Evolutionary conservation across 2,888 invertebrate species (phyloP).

Genomic region (Apoderus coryli): DNA sequence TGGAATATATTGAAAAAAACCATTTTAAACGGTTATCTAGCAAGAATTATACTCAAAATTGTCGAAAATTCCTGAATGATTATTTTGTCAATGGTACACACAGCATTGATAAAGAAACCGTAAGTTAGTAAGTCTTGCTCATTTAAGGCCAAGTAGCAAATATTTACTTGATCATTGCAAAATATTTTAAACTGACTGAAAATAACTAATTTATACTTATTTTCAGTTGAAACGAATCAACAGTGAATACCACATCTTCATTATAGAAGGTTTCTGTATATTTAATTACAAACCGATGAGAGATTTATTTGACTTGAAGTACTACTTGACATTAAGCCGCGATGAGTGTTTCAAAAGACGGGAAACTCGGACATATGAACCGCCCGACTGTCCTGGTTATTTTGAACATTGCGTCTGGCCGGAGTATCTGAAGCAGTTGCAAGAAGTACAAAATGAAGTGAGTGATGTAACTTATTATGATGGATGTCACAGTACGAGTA

Average conservation of each 20-base stretch:
- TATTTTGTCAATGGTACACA: too few relatives aligned
- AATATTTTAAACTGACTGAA: too few relatives aligned
- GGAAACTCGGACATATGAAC: constrained; percentile 52
- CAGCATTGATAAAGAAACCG: too few relatives aligned
- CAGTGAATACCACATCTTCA: constrained; percentile 47
- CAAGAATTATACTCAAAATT: too few relatives aligned
- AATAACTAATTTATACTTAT: too few relatives aligned
- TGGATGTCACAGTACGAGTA: too few relatives aligned
- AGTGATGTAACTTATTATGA: constrained; percentile 24
- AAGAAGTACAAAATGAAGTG: constrained; percentile 30
- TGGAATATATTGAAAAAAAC: constrained; percentile 22
- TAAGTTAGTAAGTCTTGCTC: too few relatives aligned
- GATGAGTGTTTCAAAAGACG: constrained; percentile 54
- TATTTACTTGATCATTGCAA: too few relatives aligned
- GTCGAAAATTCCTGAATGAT: too few relatives aligned
- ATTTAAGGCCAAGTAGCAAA: too few relatives aligned
- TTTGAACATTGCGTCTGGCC: constrained; percentile 88
- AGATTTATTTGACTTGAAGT: constrained; percentile 55
- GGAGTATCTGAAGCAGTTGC: constrained; percentile 48
- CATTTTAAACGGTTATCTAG: too few relatives aligned
- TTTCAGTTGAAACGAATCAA: too few relatives aligned
- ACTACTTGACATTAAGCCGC: constrained; percentile 55
- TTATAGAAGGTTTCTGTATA: constrained; percentile 65
- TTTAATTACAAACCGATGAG: constrained; percentile 53
- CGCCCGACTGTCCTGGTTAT: constrained; percentile 77